phyloP scores from a whole-genome alignment of 2,888 invertebrate genomes.

The Marasmarcha lunaedactyla region DNA sequence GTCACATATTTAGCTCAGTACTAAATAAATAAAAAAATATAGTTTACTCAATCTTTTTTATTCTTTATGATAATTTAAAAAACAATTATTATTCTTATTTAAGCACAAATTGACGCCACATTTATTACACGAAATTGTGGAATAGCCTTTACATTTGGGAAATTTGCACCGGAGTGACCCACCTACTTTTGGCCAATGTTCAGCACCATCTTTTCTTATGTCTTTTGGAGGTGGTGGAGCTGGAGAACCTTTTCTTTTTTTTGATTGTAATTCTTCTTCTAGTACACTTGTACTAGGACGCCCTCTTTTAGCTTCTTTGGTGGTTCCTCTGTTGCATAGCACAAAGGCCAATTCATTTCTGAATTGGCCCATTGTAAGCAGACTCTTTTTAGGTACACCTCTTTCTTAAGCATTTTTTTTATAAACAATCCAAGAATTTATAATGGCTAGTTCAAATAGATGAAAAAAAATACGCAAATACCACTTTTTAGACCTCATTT shows the following conservation, averaged over 20 bases:
- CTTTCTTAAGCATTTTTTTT: neutral
- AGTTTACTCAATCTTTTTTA: slow-evolving; percentile 15
- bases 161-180: slow-evolving; percentile 29
- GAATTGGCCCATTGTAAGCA: neutral
- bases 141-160: slow-evolving; percentile 31
- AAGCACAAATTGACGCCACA: slow-evolving; percentile 26
- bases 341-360: slow-evolving; percentile 1
- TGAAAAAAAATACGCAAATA: slow-evolving; percentile 29
- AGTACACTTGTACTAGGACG: neutral
- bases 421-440: slow-evolving; percentile 18
- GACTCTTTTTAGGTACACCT: neutral
- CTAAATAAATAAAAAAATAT: slow-evolving; percentile 19
- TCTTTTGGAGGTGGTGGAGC: neutral
- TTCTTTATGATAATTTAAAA: slow-evolving; percentile 26
- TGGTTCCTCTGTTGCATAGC: neutral
- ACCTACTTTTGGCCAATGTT: slow-evolving; percentile 19
- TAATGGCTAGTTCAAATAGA: slow-evolving; percentile 24
- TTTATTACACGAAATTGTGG: slow-evolving; percentile 28
- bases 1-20: slow-evolving; percentile 19
- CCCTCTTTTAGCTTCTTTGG: neutral
- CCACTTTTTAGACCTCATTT: slow-evolving; percentile 28
- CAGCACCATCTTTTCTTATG: neutral
- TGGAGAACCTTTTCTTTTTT: neutral
- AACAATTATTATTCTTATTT: slow-evolving; percentile 26
- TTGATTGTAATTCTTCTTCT: neutral